Evolutionary conservation across 2,113 vertebrate genomes (phyloP).

Genomic region (Aepyceros melampus): DNA sequence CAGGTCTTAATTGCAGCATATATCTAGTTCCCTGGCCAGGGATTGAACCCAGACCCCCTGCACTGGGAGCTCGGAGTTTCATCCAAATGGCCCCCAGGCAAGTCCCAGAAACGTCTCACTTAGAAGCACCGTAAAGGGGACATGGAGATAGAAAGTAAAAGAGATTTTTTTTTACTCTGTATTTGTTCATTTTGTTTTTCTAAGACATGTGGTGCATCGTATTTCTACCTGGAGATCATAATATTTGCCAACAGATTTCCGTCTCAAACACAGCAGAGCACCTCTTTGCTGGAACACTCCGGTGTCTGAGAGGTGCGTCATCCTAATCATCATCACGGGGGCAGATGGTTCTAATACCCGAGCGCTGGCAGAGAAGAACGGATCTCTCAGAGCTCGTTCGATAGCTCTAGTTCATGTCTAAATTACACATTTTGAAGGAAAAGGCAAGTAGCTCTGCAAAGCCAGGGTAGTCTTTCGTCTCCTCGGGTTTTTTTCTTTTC

Average conservation of each 20-base stretch:
- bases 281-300: background rate
- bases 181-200: background rate
- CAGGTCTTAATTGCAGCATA: background rate
- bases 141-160: background rate
- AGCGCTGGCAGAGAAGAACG: background rate
- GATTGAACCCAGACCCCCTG: background rate
- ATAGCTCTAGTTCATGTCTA: background rate
- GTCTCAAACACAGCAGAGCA: background rate
- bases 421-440: background rate
- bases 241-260: background rate
- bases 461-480: background rate
- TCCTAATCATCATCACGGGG: background rate
- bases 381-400: background rate
- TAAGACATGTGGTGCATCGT: background rate
- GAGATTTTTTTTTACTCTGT: background rate
- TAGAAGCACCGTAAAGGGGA: background rate
- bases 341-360: background rate
- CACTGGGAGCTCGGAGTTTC: rapidly evolving
- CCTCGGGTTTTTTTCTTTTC: rapidly evolving
- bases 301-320: background rate
- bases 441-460: background rate
- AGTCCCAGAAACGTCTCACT: background rate
- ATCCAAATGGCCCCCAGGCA: background rate
- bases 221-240: background rate
- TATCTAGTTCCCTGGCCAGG: background rate